Base-by-base conservation (phyloP, 1,140 invertebrate genomes). In the Eriosoma lanigerum region DNA sequence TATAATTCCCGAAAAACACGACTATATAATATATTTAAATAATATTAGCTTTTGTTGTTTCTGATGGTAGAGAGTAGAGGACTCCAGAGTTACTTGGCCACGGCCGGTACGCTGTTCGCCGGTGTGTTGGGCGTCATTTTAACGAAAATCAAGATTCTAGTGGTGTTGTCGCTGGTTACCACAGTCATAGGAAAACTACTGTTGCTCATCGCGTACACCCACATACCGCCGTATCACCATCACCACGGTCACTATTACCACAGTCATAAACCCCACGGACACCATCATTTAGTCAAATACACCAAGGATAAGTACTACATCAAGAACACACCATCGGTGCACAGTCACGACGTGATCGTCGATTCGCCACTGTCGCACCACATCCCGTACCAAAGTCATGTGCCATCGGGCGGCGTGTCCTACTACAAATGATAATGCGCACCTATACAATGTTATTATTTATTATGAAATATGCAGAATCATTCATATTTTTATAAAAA, bases 131-230 rank as follows among this genome's bases (percentile, higher is more conserved):
- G 81, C 0, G 48, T 75, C 1, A 81, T 81, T 6, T 21, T 81
- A 17, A 75, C 50, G 12, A 81, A 81, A 54, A 60, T 81, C 19
- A 26, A 73, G 19, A 13, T 81, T 0, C 54, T 81, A 0, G 38
- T 81, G 15, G 50, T 68, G 1, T 12, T 81, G 32, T 50, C 81
- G n/a, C 6, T 81, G 12, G 46, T 81, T 1, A 78, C 72, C 54
- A 73, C 58, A 13, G 24, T 52, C 15, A 78, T 81, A 5, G 81
- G 72, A 9, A 81, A 81, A 81, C 4, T 81, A 58, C 29, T 81
- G 21, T 15, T 81, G 24, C 1, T 78, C 56, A 62, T 62, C 38
- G 75, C 75, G 3, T 48, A 62, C 17, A 21, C 3, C 75, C 24
- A 8, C 19, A 54, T n/a, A 0, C 0, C 12, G 32, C 12, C 64